These are phyloP conservation scores for Pseudochromis fuscus DNA, from an alignment of 2,797 vertebrate genomes.

Conservation along the genomic window DNA sequence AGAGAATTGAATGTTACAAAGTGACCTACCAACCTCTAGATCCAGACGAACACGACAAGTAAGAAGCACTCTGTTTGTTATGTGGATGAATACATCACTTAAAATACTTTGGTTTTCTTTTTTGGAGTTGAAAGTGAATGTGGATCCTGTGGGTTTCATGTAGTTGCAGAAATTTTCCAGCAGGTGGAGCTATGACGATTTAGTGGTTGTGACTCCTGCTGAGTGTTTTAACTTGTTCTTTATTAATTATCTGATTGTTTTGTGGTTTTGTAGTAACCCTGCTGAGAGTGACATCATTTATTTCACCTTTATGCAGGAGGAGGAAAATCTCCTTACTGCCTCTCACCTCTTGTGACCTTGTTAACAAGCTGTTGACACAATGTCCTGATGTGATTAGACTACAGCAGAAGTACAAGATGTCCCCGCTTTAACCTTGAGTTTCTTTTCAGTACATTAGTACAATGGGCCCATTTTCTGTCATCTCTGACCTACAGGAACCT, in stretches of 20 bases:
- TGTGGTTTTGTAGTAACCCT: not conserved
- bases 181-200: slow-evolving; percentile 49
- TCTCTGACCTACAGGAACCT: slow-evolving; percentile 84
- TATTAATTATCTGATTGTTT: not conserved
- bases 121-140: not conserved
- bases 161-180: slow-evolving; percentile 51
- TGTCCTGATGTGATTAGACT: slow-evolving; percentile 27
- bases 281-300: not conserved
- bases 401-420: slow-evolving; percentile 23
- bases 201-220: not conserved
- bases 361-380: slow-evolving; percentile 7
- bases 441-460: not conserved
- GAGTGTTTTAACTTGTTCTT: not conserved
- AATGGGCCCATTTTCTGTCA: not conserved
- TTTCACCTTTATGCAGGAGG: not conserved
- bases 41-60: slow-evolving; percentile 94
- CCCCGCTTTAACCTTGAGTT: not conserved
- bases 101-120: not conserved
- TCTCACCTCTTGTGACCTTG: not conserved
- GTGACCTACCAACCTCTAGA: slow-evolving; percentile 96
- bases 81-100: not conserved
- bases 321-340: not conserved
- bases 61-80: slow-evolving; percentile 60
- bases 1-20: slow-evolving; percentile 98
- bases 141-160: slow-evolving; percentile 1